A percentile compares a stretch with the other conserved stretches of the same genome.
Evolutionary conservation across 2,113 vertebrate genomes (phyloP).

Genomic region (Apeltes quadracus): DNA sequence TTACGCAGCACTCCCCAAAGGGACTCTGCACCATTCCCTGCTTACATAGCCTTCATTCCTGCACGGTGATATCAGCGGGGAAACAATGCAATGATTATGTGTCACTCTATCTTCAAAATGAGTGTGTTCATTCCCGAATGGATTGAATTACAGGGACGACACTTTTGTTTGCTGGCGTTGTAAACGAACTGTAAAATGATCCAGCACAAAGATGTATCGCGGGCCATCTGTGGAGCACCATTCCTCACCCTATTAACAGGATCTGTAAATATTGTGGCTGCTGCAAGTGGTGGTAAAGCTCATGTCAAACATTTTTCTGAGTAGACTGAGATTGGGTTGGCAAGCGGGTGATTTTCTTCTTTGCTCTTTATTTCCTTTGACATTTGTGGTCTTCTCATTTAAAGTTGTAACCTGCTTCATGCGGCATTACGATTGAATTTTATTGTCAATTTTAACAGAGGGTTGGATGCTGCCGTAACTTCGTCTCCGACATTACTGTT

Average conservation of each 20-base stretch:
- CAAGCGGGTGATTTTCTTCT: not conserved
- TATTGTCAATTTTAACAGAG: conserved; percentile 6
- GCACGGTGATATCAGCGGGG: conserved; percentile 23
- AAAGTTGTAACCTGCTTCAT: conserved; percentile 5
- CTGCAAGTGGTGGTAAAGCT: conserved; percentile 18
- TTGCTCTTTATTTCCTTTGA: not conserved
- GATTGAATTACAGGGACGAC: conserved; percentile 23
- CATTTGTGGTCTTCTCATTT: not conserved
- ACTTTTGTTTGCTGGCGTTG: conserved; percentile 41
- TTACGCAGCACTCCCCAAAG: conserved; percentile 19
- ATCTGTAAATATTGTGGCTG: conserved; percentile 57
- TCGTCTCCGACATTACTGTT: conserved; percentile 2
- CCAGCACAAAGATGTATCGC: conserved; percentile 19
- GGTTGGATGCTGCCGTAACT: conserved; percentile 16
- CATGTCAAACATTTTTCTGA: conserved; percentile 35
- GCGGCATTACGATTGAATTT: not conserved
- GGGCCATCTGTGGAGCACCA: conserved; percentile 36
- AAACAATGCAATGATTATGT: conserved; percentile 40
- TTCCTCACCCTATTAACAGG: conserved; percentile 29
- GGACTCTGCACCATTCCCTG: conserved; percentile 5
- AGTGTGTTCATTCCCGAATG: conserved; percentile 22
- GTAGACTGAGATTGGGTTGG: not conserved
- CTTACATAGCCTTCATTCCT: conserved; percentile 23
- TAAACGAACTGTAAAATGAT: conserved; percentile 54
- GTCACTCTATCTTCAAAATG: conserved; percentile 17